Percentiles rank a stretch among this genome's conserved stretches.
Conservation (phyloP, 2,113 vertebrate genomes). For the Micronycteris hirsuta region DNA sequence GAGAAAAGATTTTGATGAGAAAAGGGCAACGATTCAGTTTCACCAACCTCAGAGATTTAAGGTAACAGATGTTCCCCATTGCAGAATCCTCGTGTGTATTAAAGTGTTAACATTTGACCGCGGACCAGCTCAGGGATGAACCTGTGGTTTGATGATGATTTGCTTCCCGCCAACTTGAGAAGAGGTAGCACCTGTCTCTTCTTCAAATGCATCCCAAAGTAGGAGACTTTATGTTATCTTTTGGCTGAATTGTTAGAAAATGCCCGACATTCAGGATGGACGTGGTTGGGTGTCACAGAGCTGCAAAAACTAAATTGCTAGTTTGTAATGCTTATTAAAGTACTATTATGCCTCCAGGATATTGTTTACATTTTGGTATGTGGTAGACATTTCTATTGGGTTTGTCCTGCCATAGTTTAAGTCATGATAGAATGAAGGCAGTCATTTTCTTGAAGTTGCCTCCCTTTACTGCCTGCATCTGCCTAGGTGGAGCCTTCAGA, state of each 20-base stretch:
- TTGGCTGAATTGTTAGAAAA: not conserved
- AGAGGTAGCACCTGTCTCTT: not conserved
- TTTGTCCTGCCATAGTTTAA: not conserved
- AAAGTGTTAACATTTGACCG: not conserved
- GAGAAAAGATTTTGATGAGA: constrained; percentile 86
- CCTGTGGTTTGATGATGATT: not conserved
- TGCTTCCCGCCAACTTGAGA: not conserved
- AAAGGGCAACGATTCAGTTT: constrained; percentile 92
- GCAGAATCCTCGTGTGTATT: not conserved
- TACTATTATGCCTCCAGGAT: not conserved
- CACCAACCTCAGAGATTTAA: constrained; percentile 96
- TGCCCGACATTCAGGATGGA: not conserved
- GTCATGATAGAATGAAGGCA: not conserved
- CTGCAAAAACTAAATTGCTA: not conserved
- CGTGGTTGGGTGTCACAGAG: not conserved
- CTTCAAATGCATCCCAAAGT: not conserved
- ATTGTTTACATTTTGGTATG: no score
- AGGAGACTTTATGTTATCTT: not conserved
- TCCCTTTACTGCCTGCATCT: not conserved
- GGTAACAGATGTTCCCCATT: constrained; percentile 76
- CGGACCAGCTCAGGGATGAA: not conserved
- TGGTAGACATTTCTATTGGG: not conserved
- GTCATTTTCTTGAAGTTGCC: not conserved
- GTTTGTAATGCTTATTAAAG: not conserved
- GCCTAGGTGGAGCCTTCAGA: not conserved